Base-by-base conservation (phyloP, 2,888 invertebrate genomes). In the Patella depressa region DNA sequence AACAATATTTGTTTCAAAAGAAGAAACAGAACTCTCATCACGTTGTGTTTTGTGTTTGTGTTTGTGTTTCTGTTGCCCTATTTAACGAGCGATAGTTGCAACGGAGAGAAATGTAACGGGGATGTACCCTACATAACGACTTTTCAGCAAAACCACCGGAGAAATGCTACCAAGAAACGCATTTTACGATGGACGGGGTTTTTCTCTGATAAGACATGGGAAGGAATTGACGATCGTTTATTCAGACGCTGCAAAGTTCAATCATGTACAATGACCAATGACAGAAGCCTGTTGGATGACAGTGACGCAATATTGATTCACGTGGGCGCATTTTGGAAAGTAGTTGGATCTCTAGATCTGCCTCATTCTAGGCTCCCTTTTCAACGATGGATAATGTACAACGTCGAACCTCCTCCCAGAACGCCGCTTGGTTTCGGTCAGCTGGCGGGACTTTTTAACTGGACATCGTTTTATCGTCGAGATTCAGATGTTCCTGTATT, bases 351-450 rank as follows among this genome's bases (percentile, higher is more conserved):
- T 17, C n/a, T 71, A 53, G 74, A 77, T 70, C 78, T 78, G 53
- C 78, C 78, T 9, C 53, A 65, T 14, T 12, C 76, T 34, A 72
- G 83, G 1, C 57, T 53, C n/a, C 77, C 80, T 2, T 55, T 79
- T 59, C 85, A 87, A 80, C 83, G 85, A 2, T 88, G 88, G 88
- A 79, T 87, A n/a, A 53, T 87, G 14, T 80, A 78, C 34, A 85
- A 84, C 59, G 77, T 85, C 71, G 88, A 88, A 75, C 88, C 88
- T 2, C 85, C 87, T 5, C 80, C 83, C 5, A 79, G 84, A 34
- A 79, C 85, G 11, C 85, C 83, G 59, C 80, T 85, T 34, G 80
- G 83, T 71, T 73, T 83, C 17, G 75, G 54, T 7, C 77, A 79
- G 29, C 80, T 85, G 11, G 82, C 82, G 24, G 82, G 82, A 0